Evolutionary conservation across 2,797 vertebrate species (phyloP).

Genomic region (Streptopelia turtur): DNA sequence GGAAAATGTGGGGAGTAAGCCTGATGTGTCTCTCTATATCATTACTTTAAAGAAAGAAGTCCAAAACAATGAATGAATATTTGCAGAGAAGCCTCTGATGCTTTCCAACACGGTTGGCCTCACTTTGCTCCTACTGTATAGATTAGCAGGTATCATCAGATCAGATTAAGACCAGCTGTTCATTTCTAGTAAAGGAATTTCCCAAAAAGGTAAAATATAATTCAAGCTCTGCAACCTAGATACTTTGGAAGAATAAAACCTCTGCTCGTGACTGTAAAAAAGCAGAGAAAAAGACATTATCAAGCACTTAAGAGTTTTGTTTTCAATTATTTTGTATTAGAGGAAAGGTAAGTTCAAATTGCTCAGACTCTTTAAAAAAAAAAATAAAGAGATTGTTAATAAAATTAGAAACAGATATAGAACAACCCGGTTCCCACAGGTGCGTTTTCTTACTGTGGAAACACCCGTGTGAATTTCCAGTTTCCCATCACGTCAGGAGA

Average conservation of each 20-base stretch:
- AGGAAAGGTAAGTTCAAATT: slow-evolving; percentile 58
- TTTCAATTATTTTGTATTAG: slow-evolving; percentile 65
- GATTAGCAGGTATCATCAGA: slow-evolving; percentile 76
- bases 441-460: slow-evolving; percentile 71
- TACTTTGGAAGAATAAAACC: slow-evolving; percentile 70
- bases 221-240: slow-evolving; percentile 68
- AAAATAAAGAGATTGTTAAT: slow-evolving; percentile 61
- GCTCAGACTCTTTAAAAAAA: slow-evolving; percentile 51
- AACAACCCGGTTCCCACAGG: slow-evolving; percentile 68
- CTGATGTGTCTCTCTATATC: slow-evolving; percentile 62
- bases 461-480: slow-evolving; percentile 78
- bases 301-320: slow-evolving; percentile 58
- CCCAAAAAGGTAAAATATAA: slow-evolving; percentile 72
- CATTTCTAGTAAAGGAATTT: slow-evolving; percentile 74
- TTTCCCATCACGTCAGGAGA: slow-evolving; percentile 78
- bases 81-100: slow-evolving; percentile 26
- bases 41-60: slow-evolving; percentile 50
- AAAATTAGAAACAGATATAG: slow-evolving; percentile 74
- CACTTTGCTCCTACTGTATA: slow-evolving; percentile 62
- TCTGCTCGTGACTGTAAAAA: slow-evolving; percentile 39
- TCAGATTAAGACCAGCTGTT: slow-evolving; percentile 77
- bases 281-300: slow-evolving; percentile 48
- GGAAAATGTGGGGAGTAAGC: slow-evolving; percentile 61
- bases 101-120: slow-evolving; percentile 52
- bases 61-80: slow-evolving; percentile 72